Percentiles rank a stretch among this genome's conserved stretches.
phyloP scores from a whole-genome alignment of 2,113 vertebrate species.

The Edolisoma coerulescens region DNA sequence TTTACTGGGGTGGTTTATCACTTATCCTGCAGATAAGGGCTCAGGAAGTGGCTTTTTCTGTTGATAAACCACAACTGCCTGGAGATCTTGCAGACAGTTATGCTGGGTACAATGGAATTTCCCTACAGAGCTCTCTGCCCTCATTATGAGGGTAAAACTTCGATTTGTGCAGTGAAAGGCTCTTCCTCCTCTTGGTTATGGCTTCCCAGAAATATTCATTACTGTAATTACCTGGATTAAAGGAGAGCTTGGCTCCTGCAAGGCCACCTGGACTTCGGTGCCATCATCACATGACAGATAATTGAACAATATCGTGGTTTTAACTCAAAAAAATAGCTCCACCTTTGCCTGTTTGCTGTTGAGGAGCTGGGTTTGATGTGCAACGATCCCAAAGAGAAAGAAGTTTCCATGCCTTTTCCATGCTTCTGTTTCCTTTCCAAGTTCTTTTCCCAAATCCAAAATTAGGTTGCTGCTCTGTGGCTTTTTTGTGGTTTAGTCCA shows the following conservation, averaged over 20 bases:
- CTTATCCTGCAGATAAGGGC: not conserved
- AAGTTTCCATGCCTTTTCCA: not conserved
- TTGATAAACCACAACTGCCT: not conserved
- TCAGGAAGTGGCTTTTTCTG: not conserved
- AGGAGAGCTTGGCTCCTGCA: not conserved
- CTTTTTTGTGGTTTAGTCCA: not conserved
- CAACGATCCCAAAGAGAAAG: not conserved
- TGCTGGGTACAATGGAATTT: not conserved
- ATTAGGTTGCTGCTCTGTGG: not conserved
- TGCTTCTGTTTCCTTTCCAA: not conserved
- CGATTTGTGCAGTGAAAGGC: not conserved
- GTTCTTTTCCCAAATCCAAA: not conserved
- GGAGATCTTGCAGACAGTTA: not conserved
- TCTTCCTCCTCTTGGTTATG: not conserved
- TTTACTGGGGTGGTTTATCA: not conserved
- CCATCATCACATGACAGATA: too few species aligned
- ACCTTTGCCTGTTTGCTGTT: not conserved
- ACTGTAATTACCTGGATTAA: not conserved
- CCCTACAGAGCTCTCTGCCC: not conserved
- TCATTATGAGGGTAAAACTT: not conserved
- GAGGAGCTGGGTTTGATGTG: not conserved
- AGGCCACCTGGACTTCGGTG: fast-evolving
- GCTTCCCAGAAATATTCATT: not conserved
- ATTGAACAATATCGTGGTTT: not conserved
- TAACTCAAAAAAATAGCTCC: not conserved